phyloP scores from a whole-genome alignment of 2,888 invertebrate species.

The Lumbricus terrestris region DNA sequence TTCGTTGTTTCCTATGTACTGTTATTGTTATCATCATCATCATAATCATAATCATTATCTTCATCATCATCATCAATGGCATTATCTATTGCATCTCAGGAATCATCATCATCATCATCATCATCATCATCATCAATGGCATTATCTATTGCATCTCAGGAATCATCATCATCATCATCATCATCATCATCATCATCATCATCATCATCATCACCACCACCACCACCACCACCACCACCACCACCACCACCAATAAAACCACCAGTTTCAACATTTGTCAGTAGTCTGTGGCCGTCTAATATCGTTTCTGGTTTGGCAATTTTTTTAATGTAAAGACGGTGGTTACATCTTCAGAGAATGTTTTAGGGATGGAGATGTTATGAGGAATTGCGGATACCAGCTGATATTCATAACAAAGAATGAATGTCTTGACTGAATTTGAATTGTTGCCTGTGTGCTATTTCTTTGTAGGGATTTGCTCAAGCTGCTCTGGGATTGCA shows the following conservation, averaged over 20 bases:
- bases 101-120: background rate
- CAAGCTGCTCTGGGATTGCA: constrained; percentile 85
- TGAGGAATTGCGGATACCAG: background rate
- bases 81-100: background rate
- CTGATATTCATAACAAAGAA: background rate
- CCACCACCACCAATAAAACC: background rate
- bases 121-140: background rate
- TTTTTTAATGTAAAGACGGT: background rate
- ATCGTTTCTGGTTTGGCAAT: background rate
- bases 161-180: too few species aligned
- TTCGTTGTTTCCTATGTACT: background rate
- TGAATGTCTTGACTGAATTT: background rate
- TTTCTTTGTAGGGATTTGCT: constrained; percentile 71
- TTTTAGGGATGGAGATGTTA: background rate
- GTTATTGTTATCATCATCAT: background rate
- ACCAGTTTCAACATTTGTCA: background rate
- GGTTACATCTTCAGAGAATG: background rate
- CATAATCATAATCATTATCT: background rate
- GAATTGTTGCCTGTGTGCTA: background rate
- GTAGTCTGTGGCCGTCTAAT: background rate
- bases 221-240: too few species aligned
- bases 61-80: too few species aligned
- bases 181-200: background rate
- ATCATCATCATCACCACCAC: background rate
- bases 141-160: background rate